These are phyloP conservation scores for Allobates femoralis DNA, from an alignment of 2,797 vertebrate genomes.

Conservation along the genomic window DNA sequence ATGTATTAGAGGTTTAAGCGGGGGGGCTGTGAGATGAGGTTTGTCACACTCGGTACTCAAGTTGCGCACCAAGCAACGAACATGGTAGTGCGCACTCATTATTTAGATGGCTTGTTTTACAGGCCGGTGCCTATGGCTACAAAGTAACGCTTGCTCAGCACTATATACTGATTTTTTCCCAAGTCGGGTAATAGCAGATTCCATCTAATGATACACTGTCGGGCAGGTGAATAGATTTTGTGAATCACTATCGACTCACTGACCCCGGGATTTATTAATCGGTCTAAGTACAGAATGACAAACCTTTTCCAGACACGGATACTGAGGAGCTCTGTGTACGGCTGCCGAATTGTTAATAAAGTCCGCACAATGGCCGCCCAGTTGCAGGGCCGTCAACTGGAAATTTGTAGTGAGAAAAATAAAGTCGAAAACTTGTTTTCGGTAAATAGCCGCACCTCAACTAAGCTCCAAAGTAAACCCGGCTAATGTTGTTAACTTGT, in stretches of 20 bases:
- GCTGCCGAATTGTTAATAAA: constrained; percentile 11
- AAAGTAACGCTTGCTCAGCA: background rate
- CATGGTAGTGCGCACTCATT: no score
- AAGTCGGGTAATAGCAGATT: background rate
- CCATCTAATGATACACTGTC: background rate
- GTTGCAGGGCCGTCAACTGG: background rate
- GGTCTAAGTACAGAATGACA: background rate
- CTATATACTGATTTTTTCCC: background rate
- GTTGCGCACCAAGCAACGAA: no score
- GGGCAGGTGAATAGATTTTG: constrained; percentile 32
- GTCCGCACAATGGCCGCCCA: constrained; percentile 17
- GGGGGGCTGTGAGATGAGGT: no score
- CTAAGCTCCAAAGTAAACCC: constrained; percentile 22
- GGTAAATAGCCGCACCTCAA: constrained; percentile 23
- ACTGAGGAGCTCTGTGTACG: background rate
- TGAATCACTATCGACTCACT: constrained; percentile 42
- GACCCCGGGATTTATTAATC: background rate
- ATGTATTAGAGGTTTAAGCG: no score
- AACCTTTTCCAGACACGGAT: constrained; percentile 34
- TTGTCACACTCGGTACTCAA: no score
- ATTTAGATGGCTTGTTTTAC: no score
- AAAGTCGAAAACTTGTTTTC: background rate
- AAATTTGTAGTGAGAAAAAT: background rate
- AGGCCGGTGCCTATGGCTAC: no score
- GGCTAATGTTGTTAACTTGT: constrained; percentile 12